Base-by-base conservation (phyloP, 2,888 invertebrate species). In the Epirrita christyi region DNA sequence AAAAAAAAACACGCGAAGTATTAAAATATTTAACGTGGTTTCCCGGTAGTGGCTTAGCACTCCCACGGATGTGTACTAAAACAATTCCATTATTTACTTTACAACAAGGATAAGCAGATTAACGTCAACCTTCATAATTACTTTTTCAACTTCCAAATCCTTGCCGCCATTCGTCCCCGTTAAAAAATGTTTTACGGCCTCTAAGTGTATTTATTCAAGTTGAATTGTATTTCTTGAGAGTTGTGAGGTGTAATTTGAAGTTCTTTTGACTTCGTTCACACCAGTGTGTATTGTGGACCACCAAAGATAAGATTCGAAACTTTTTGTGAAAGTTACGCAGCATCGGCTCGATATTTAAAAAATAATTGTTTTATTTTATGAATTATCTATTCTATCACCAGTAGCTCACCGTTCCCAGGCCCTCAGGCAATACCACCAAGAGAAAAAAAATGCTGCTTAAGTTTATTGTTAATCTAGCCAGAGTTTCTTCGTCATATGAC, bases 201-300 rank as follows among this genome's bases (percentile, higher is more conserved):
- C 68, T 73, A 76, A 78, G 71, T 73, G 68, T 73, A 71, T 80
- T 80, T 69, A 71, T 80, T 78, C 70, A 79, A 81, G 75, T 80
- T 79, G 75, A 75, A 81, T 82, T 82, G 76, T 80, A 72, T 80
- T 76, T 71, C 67, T 64, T 49, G 49, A 53, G 56, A 82, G 72
- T 76, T 76, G 70, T 68, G 68, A 74, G 72, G 69, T 74, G 74
- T 77, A 73, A 83, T 83, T 79, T 78, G 71, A 83, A 85, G 76
- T 84, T 78, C 63, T 72, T 72, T 71, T 70, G 65, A 68, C 54
- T 49, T 32, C 51, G 32, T 48, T 61, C 37, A 58, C 55, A 61
- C 61, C 41, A 21, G 10, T 27, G 21, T 0, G 32, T 32, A 21
- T 21, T 32, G 9, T 2, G 32, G 2, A 32, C 3, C 32, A 9